Percentiles rank a stretch among this genome's conserved stretches.
Conservation (phyloP, 2,797 vertebrate species). For the Sorex maritimensis region DNA sequence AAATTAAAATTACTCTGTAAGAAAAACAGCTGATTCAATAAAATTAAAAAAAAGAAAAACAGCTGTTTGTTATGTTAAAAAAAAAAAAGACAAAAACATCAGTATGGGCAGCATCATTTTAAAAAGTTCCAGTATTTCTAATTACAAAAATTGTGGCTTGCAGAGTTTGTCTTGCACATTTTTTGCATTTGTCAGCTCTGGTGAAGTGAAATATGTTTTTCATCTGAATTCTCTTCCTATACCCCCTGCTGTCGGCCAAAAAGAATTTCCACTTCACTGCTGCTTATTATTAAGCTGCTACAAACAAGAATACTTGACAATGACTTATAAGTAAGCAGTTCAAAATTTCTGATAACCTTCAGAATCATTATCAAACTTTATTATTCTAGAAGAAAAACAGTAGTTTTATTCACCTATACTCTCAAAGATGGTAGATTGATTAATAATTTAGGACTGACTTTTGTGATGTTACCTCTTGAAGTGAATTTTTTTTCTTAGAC, state of each 20-base stretch:
- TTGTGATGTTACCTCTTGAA: conserved; percentile 84
- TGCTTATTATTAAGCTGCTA: conserved; percentile 85
- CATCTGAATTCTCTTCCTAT: conserved; percentile 76
- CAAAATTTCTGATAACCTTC: conserved; percentile 89
- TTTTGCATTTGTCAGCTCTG: conserved; percentile 74
- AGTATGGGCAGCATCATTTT: background rate
- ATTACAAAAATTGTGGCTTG: conserved; percentile 42
- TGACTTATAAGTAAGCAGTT: conserved; percentile 72
- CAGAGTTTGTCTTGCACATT: conserved; percentile 44
- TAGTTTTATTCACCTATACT: conserved; percentile 85
- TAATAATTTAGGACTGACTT: conserved; percentile 80
- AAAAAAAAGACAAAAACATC: background rate
- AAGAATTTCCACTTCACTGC: conserved; percentile 84
- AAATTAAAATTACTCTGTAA: conserved; percentile 62
- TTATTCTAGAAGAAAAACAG: conserved; percentile 78
- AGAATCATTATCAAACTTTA: conserved; percentile 86
- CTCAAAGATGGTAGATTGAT: conserved; percentile 79
- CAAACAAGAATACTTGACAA: conserved; percentile 83
- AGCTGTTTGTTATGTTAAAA: conserved; percentile 58
- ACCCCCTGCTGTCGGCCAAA: conserved; percentile 65
- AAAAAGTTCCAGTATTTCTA: conserved; percentile 49
- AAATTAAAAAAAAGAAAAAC: conserved; percentile 75
- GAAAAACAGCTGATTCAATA: conserved; percentile 55
- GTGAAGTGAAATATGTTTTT: conserved; percentile 71
- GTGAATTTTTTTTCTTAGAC: conserved; percentile 86